Percentiles rank a stretch among this genome's conserved stretches.
Conservation (phyloP, 2,888 invertebrate species). For the Drosophila ezoana region DNA sequence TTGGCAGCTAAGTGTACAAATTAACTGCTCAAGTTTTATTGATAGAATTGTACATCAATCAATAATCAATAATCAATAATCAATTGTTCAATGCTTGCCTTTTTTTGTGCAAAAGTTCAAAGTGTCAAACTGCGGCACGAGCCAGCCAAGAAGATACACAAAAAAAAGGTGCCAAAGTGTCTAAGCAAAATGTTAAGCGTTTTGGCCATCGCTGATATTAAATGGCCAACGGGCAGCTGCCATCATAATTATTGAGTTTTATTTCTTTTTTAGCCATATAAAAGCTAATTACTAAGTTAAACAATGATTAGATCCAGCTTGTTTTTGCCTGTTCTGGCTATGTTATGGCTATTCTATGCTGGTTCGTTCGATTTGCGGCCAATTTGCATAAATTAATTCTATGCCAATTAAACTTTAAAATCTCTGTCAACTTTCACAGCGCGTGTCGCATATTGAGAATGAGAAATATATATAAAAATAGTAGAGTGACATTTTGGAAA, state of each 20-base stretch:
- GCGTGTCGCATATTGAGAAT: conserved; percentile 53
- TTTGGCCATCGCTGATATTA: conserved; percentile 24
- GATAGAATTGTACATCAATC: background rate
- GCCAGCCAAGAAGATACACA: conserved; percentile 23
- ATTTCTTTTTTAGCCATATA: conserved; percentile 26
- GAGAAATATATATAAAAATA: conserved; percentile 27
- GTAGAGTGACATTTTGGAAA: conserved; percentile 13
- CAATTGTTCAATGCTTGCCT: conserved; percentile 8
- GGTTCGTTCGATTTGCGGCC: conserved; percentile 38
- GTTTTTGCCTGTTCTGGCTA: background rate
- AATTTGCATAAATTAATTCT: conserved; percentile 74
- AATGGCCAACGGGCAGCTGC: conserved; percentile 40
- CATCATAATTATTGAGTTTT: conserved; percentile 41
- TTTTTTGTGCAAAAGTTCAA: conserved; percentile 39
- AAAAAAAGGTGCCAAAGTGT: conserved; percentile 69
- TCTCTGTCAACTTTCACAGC: conserved; percentile 61
- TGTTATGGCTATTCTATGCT: background rate
- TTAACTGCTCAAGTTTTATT: background rate
- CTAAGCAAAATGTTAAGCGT: conserved; percentile 45
- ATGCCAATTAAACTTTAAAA: conserved; percentile 58
- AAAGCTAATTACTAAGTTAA: conserved; percentile 73
- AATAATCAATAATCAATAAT: background rate
- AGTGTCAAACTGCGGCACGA: conserved; percentile 55
- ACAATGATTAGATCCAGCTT: conserved; percentile 64
- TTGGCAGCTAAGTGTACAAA: conserved; percentile 3